Evolutionary conservation across 2,113 vertebrate species (phyloP), one percentile per base, ranked within the genome.

Genomic region (Lepisosteus oculatus): DNA sequence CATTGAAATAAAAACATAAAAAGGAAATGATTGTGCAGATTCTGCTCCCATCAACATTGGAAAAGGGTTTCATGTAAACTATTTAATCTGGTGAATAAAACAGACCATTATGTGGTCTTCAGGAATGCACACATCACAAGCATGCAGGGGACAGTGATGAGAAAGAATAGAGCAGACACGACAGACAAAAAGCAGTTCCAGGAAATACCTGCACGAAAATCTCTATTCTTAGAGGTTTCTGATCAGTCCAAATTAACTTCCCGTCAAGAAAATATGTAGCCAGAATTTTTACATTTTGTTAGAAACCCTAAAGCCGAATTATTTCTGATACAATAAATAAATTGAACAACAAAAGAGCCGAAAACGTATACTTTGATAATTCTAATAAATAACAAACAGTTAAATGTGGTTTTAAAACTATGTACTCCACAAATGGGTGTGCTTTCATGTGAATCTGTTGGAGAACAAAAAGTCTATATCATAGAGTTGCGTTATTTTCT

Each of bases 401-500:
- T 8, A 67, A 14, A 67, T 9, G 15, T 54, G 66, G 64, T 43
- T 66, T 15, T 8, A 5, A 55, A 2, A 64, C 17, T 29, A n/a
- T 66, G 59, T 54, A 17, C 14, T 65, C n/a, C 29, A 15, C 15
- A 65, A 56, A 51, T 14, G 12, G 14, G 11, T 7, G 66, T 12
- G 47, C 61, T 68, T 64, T 17, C 72, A 63, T 55, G 54, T 67
- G 57, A 9, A 55, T 15, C 3, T n/a, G 71, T 67, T 29, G 41
- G 44, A 43, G 70, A 9, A 29, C 9, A 42, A 44, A 43, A 66
- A 55, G 42, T 8, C 45, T 55, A 57, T 12, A 65, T 3, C 66
- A 54, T 45, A 15, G 54, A 67, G 9, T 29, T 44, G 42, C 11
- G 65, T 72, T 74, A 78, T 76, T 72, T 79, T 73, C 75, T 76